Base-by-base conservation (phyloP, 2,888 invertebrate genomes). In the Mycalesis mineus region DNA sequence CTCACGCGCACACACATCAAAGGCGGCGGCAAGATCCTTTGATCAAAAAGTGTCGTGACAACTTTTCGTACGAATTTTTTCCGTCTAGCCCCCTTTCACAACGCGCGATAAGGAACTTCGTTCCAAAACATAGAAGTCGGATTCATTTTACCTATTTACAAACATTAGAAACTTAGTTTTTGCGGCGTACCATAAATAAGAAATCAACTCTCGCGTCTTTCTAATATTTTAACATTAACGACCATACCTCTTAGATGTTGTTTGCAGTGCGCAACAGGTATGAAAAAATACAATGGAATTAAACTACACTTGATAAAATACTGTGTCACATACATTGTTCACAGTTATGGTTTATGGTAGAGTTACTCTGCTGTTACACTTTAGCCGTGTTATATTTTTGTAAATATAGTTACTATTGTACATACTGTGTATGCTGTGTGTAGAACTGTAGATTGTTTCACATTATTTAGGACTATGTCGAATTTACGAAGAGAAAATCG, bases 361-460 rank as follows among this genome's bases (percentile, higher is more conserved):
- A 63, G 63, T 69, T 75, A 68, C 70, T 71, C 71, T 60, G 57
- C 62, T 60, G 57, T 62, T 68, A 73, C 69, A 72, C 68, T 73
- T 79, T 61, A 44, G 62, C 75, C 78, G 77, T 77, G 70, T 78
- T 77, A 74, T 81, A 78, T 78, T 78, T 73, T 75, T 88, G 85
- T 88, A 86, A 77, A 85, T 77, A 88, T 87, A 87, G 74, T 77
- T 77, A 78, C 69, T 71, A 78, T 72, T 88, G 88, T 88, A 88
- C 86, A 88, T 88, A 88, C 85, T 83, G 75, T 85, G 85, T 87
- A 87, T 87, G 87, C 79, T 77, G 80, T 81, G 80, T 80, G 81
- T 87, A 84, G 82, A 71, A 75, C 73, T 78, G 81, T 87, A 88
- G 85, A 79, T 81, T 78, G 80, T 84, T 83, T 82, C 80, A 82